Base-by-base conservation (phyloP, 1,140 invertebrate genomes). In the Lethrus apterus region DNA sequence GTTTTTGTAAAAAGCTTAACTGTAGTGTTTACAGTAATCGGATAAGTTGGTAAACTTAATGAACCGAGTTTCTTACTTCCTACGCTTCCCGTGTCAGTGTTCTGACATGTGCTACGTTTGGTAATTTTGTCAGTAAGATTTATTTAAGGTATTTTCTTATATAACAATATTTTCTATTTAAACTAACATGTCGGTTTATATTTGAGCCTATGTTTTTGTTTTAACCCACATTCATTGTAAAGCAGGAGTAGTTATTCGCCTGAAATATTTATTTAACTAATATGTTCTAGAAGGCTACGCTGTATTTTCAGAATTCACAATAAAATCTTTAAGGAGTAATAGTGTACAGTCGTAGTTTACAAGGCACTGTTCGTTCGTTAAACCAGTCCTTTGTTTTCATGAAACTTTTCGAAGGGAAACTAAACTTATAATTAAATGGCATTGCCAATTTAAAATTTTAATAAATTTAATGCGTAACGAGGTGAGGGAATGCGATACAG, bases 401-500 rank as follows among this genome's bases (percentile, higher is more conserved):
- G n/a, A 7, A 32, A 5, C 14, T 32, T 5, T 4, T 11, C n/a
- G n/a, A 4, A 32, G 14, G n/a, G 30, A 11, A 4, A 3, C 30
- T 32, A n/a, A 32, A 32, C 4, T 4, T 10, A 11, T 17, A 31
- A 31, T 15, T 34, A n/a, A 21, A 20, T 14, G 8, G 19, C 21
- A 42, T 23, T 31, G 9, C 42, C 32, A 23, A 20, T 18, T 34
- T 29, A 44, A 30, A 31, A 31, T 44, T 29, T 19, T 21, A 15
- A 26, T 40, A 44, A 31, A 32, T 44, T 30, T 32, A 44, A 33
- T 33, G 29, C 26, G 29, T 32, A 44, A 36, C 14, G 14, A 34
- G 50, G 50, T 52, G 48, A n/a, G n/a, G n/a, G n/a, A n/a, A n/a
- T 52, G 46, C 43, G 51, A 52, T 52, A 52, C 33, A 52, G 51